Conservation (phyloP, 2,113 vertebrate genomes). For the Propithecus coquereli region DNA sequence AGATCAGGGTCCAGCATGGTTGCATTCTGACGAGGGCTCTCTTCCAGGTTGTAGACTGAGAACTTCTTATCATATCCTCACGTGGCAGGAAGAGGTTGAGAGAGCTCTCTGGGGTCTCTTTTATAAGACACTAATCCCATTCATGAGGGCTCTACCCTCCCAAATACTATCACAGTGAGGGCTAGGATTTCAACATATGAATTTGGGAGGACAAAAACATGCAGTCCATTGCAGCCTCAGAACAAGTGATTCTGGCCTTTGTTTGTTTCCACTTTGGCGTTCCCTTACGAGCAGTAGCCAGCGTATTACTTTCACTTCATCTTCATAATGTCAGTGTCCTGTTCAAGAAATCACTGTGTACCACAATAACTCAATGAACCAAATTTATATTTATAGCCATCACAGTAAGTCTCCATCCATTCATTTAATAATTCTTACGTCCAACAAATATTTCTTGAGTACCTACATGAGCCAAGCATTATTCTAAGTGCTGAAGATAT, state of each 20-base stretch:
- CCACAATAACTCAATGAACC: not conserved
- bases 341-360: not conserved
- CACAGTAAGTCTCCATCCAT: not conserved
- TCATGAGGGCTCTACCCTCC: not conserved
- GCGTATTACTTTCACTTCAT: not conserved
- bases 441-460: not conserved
- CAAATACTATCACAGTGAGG: not conserved
- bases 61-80: not conserved
- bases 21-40: not conserved
- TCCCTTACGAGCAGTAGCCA: not conserved
- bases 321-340: not conserved
- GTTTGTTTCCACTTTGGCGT: not conserved
- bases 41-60: not conserved
- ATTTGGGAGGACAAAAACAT: not conserved
- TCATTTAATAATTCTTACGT: not conserved
- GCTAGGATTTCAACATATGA: not conserved
- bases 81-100: too few species aligned
- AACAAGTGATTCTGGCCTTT: not conserved
- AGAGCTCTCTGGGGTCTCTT: not conserved
- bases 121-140: not conserved
- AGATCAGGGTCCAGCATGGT: not conserved
- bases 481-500: not conserved
- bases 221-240: not conserved
- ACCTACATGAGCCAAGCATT: not conserved
- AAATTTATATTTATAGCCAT: constrained; percentile 16